Conservation (phyloP, 2,888 invertebrate genomes). For the Heliconius ethilla region DNA sequence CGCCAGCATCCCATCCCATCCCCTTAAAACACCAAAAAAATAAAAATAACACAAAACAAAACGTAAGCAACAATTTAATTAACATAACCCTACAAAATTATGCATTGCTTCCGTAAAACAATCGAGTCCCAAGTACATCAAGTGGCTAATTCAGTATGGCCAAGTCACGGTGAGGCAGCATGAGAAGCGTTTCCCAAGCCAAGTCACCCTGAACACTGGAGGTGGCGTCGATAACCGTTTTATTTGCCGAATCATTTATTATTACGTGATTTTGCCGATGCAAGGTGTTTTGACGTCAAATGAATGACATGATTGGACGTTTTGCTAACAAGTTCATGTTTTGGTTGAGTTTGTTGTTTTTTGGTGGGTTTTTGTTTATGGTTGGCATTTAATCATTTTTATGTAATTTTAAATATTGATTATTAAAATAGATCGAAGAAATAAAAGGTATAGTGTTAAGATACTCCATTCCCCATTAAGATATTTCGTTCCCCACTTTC, state of each 20-base stretch:
- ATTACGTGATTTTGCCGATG: conserved; percentile 21
- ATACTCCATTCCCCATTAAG: too few relatives aligned
- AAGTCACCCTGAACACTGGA: conserved; percentile 64
- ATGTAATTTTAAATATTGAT: too few relatives aligned
- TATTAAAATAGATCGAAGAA: too few relatives aligned
- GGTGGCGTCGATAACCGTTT: conserved; percentile 53
- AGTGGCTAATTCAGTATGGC: conserved; percentile 63
- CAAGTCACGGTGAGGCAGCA: conserved; percentile 44
- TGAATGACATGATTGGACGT: conserved; percentile 20
- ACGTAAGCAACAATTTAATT: neutral
- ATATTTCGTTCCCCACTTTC: too few relatives aligned
- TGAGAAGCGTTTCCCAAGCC: conserved; percentile 56
- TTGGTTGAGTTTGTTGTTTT: neutral
- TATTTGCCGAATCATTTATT: conserved; percentile 38
- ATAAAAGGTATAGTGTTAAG: too few relatives aligned
- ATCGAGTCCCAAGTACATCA: conserved; percentile 53
- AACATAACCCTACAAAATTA: conserved; percentile 45
- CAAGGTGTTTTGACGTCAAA: conserved; percentile 33
- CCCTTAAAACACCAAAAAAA: neutral
- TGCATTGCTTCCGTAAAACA: conserved; percentile 52
- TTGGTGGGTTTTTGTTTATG: too few relatives aligned
- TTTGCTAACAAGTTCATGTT: conserved; percentile 14
- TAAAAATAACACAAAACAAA: neutral
- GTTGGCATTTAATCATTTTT: neutral
- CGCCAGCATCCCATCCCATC: too few relatives aligned